Evolutionary conservation across 2,888 invertebrate genomes (phyloP), one percentile per base, ranked within the genome.

Genomic region (Limnephilus lunatus): DNA sequence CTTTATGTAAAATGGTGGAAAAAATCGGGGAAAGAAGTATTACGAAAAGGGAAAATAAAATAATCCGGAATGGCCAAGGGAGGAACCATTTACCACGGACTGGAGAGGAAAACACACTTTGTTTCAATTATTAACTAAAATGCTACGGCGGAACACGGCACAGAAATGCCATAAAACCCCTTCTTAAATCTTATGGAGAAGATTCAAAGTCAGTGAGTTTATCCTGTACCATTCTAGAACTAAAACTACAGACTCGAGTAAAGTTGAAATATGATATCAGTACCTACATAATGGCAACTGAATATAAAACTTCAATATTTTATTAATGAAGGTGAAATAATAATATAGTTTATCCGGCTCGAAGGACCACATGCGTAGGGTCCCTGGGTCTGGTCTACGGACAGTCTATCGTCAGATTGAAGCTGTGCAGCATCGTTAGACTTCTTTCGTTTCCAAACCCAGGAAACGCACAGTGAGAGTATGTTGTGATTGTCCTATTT

Each of bases 91-190:
- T 88, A 53, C 89, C 89, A 39, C 39, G 81, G 81, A 39, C 30
- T 11, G 48, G 31, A 53, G 91, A 35, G 83, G 83, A 89, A 89
- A 89, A 89, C 87, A 91, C 89, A 68, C 68, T 68, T 68, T 90
- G 92, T 93, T 93, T 93, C 93, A 93, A 92, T 93, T 93, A 93
- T 93, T 92, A 93, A 93, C 92, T 92, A 92, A 93, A 91, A 93
- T 90, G 92, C 91, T 90, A 91, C 91, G 90, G 81, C 91, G 89
- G 92, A 91, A 86, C 39, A 86, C 35, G 44, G 48, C 14, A 86
- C n/a, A 86, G 44, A 30, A 86, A 86, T 86, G 83, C 83, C n/a
- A 39, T 35, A 83, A 83, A 68, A 83, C 83, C 83, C 68, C n/a
- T 68, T n/a, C 68, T 68, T 68, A 68, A 68, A 68, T 68, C 68